Evolutionary conservation across 2,888 invertebrate species (phyloP).

Genomic region (Lissonota sp.): DNA sequence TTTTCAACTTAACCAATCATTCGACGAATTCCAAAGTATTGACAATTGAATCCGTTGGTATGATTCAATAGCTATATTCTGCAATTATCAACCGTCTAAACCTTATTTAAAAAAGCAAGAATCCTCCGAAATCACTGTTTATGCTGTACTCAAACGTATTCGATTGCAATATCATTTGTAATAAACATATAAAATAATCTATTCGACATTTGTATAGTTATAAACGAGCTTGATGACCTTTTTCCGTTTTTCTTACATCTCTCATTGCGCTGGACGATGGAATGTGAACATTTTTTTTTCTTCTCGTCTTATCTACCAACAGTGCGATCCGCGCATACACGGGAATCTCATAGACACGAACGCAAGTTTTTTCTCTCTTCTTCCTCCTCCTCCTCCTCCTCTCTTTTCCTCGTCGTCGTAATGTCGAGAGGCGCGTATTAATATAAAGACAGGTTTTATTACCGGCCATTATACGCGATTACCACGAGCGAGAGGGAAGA

Average conservation of each 20-base stretch:
- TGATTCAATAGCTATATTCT: no score
- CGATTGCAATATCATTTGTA: constrained; percentile 4
- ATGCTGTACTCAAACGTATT: not conserved
- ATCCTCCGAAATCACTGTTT: no score
- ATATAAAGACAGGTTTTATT: constrained; percentile 70
- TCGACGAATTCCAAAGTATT: no score
- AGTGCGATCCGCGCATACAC: constrained; percentile 1
- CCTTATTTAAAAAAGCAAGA: no score
- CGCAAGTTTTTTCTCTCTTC: constrained; percentile 18
- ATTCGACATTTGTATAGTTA: constrained; percentile 36
- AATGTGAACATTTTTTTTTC: constrained; percentile 13
- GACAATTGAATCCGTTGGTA: no score
- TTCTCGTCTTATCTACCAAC: constrained; percentile 15
- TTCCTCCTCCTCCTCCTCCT: constrained; percentile 13
- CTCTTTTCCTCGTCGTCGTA: constrained; percentile 50
- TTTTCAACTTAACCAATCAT: no score
- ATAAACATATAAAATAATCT: constrained; percentile 23
- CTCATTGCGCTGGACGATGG: not conserved
- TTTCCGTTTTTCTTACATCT: constrained; percentile 28
- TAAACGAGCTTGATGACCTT: constrained; percentile 40
- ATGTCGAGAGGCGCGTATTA: constrained; percentile 68
- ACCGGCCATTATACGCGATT: constrained; percentile 68
- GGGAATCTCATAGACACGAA: constrained; percentile 24
- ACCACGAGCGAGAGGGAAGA: constrained; percentile 65
- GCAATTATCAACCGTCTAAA: no score